These are phyloP conservation scores for Rhogogaster chlorosoma DNA, from an alignment of 2,888 invertebrate genomes.

Conservation along the genomic window DNA sequence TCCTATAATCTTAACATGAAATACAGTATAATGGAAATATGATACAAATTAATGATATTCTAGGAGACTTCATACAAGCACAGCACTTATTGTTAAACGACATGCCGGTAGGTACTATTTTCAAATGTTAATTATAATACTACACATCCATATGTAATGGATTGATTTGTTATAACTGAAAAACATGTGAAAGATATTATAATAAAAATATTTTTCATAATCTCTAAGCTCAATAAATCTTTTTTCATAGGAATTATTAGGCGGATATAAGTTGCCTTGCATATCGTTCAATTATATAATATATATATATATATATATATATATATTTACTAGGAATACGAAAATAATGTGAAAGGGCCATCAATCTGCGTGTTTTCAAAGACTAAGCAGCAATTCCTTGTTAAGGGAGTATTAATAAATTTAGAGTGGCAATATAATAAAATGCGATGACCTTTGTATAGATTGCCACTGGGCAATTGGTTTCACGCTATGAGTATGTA, in stretches of 20 bases:
- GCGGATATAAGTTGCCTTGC: background rate
- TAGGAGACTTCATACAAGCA: conserved; percentile 22
- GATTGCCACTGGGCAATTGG: background rate
- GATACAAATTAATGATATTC: conserved; percentile 21
- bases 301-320: no score
- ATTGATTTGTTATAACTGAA: conserved; percentile 10
- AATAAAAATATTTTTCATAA: conserved; percentile 1
- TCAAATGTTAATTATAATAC: conserved; percentile 2
- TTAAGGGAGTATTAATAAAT: background rate
- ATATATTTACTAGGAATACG: background rate
- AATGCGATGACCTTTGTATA: background rate
- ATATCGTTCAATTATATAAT: background rate
- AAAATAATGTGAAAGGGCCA: conserved; percentile 1
- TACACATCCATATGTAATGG: background rate
- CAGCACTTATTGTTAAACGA: conserved; percentile 7
- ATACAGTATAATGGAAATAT: conserved; percentile 6
- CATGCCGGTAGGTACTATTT: conserved; percentile 8
- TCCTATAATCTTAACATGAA: conserved; percentile 3
- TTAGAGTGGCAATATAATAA: background rate
- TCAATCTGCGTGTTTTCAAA: conserved; percentile 32
- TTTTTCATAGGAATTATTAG: background rate
- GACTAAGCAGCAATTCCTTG: conserved; percentile 23
- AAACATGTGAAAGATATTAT: background rate
- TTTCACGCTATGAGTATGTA: background rate
- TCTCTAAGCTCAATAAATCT: background rate